Conservation (phyloP, 2,113 vertebrate species). For the Vanacampus margaritifer region DNA sequence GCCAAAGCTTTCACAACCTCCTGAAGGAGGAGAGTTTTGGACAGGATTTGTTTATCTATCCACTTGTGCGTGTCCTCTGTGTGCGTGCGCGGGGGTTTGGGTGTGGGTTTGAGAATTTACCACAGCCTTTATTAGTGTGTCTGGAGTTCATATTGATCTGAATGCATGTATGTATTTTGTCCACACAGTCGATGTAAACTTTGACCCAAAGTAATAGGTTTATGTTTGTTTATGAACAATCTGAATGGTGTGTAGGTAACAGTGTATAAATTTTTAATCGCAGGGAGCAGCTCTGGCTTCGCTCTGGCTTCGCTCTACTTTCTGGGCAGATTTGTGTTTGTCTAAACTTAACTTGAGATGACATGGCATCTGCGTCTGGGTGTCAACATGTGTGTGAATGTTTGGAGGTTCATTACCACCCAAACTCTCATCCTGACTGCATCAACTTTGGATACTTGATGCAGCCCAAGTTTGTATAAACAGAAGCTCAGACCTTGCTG, state of each 20-base stretch:
- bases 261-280: constrained; percentile 92
- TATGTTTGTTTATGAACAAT: constrained; percentile 85
- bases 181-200: constrained; percentile 61
- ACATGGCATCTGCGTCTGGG: constrained; percentile 54
- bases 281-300: constrained; percentile 21
- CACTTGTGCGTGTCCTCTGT: constrained; percentile 20
- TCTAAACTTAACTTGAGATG: constrained; percentile 55
- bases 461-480: constrained; percentile 18
- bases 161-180: constrained; percentile 53
- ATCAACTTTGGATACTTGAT: constrained; percentile 27
- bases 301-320: constrained; percentile 21
- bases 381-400: constrained; percentile 37
- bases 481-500: constrained; percentile 6
- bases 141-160: constrained; percentile 25
- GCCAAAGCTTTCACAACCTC: constrained; percentile 65
- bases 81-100: constrained; percentile 15
- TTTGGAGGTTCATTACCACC: constrained; percentile 45
- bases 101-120: constrained; percentile 9
- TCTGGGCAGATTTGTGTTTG: constrained; percentile 49
- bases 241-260: constrained; percentile 89
- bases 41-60: constrained; percentile 67
- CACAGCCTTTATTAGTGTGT: constrained; percentile 32
- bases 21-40: constrained; percentile 59
- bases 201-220: constrained; percentile 85
- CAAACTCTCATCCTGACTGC: constrained; percentile 24